Evolutionary conservation across 2,113 vertebrate genomes (phyloP).

Genomic region (Heterocephalus glaber): DNA sequence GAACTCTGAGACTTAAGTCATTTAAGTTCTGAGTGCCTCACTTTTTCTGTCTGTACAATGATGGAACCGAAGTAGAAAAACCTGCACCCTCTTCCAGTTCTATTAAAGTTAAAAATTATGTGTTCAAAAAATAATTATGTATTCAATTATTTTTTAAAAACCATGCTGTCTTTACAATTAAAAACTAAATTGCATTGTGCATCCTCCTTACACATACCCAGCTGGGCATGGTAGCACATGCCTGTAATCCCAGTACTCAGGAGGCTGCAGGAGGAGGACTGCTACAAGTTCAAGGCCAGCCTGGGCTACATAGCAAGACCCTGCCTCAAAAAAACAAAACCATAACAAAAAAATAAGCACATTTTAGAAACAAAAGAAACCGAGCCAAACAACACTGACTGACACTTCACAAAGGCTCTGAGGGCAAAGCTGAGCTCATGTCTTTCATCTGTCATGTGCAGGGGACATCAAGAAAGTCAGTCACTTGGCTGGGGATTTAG

Average conservation of each 20-base stretch:
- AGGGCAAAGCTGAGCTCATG: not conserved
- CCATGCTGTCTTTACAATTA: not conserved
- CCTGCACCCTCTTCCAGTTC: not conserved
- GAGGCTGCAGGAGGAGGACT: not conserved
- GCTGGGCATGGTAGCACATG: not conserved
- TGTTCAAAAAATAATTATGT: not conserved
- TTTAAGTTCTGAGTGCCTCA: not conserved
- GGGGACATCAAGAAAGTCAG: not conserved
- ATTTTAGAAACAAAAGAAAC: not conserved
- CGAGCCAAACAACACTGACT: not conserved
- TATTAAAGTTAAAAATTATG: not conserved
- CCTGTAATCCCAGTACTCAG: not conserved
- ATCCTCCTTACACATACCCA: not conserved
- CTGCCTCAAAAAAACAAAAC: too few relatives aligned
- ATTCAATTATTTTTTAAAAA: not conserved
- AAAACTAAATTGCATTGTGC: not conserved
- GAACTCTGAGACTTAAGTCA: not conserved
- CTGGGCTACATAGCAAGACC: not conserved
- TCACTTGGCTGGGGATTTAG: too few relatives aligned
- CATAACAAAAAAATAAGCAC: too few relatives aligned
- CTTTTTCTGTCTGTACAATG: not conserved
- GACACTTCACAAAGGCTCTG: not conserved
- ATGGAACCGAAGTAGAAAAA: not conserved
- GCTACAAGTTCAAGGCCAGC: not conserved
- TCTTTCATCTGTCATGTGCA: not conserved